Conservation (phyloP, 2,113 vertebrate species). For the Apteryx mantelli region DNA sequence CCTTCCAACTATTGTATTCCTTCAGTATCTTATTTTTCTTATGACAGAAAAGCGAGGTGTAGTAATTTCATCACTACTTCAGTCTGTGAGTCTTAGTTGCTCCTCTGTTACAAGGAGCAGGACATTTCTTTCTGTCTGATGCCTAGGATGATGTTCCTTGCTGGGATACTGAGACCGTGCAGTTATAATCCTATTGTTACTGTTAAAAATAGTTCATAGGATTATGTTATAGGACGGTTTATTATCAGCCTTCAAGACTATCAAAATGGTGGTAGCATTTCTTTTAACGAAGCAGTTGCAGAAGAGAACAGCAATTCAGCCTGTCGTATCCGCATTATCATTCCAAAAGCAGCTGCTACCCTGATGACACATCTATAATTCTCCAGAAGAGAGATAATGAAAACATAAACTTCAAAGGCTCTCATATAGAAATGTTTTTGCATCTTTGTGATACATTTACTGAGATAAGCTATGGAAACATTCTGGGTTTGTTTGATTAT, state of each 20-base stretch:
- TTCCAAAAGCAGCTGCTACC: not conserved
- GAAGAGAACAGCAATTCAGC: not conserved
- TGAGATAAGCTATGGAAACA: not conserved
- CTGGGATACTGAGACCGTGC: not conserved
- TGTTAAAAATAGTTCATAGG: not conserved
- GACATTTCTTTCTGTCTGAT: not conserved
- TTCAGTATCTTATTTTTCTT: not conserved
- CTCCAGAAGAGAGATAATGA: not conserved
- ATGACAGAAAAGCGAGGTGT: not conserved
- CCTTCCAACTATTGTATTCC: not conserved
- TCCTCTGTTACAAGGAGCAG: not conserved
- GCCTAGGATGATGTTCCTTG: not conserved
- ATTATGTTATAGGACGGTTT: not conserved
- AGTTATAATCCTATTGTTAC: not conserved
- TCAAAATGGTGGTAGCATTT: not conserved
- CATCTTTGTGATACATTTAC: not conserved
- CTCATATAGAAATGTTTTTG: not conserved
- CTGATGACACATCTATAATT: not conserved
- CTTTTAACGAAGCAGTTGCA: not conserved
- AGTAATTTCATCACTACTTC: not conserved
- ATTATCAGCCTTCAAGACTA: not conserved
- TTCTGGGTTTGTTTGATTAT: not conserved
- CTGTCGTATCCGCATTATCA: not conserved
- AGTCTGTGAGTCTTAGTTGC: not conserved
- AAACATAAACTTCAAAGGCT: constrained; percentile 23